phyloP scores from a whole-genome alignment of 2,797 vertebrate genomes.

The Valencia hispanica region DNA sequence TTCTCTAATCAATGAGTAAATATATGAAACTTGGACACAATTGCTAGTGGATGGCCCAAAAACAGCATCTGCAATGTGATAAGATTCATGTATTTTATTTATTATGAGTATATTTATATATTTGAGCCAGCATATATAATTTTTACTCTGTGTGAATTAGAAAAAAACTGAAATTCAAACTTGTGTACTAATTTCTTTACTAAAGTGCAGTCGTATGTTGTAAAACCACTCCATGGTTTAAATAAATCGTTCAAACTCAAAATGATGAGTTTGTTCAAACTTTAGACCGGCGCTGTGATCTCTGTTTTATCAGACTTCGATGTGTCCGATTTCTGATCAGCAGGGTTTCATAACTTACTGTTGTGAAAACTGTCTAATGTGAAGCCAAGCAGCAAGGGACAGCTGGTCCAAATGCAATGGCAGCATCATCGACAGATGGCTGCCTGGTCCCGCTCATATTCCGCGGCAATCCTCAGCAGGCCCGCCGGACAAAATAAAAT shows the following conservation, averaged over 20 bases:
- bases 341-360: slow-evolving; percentile 30
- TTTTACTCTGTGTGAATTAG: neutral
- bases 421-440: slow-evolving; percentile 65
- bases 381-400: slow-evolving; percentile 55
- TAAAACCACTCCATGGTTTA: neutral
- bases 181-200: neutral
- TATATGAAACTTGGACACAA: too few species aligned
- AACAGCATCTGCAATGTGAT: too few species aligned
- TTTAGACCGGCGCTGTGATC: neutral
- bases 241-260: neutral
- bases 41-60: too few species aligned
- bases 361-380: slow-evolving; percentile 51
- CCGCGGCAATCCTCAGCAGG: slow-evolving; percentile 39
- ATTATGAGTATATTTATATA: neutral
- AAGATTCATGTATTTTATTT: neutral
- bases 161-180: neutral
- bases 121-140: too few species aligned
- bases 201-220: neutral
- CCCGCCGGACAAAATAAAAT: slow-evolving; percentile 48
- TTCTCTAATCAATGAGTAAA: too few species aligned
- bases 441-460: slow-evolving; percentile 61
- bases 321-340: slow-evolving; percentile 20
- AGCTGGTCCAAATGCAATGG: slow-evolving; percentile 52
- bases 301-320: neutral
- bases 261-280: neutral